Base-by-base conservation (phyloP, 2,888 invertebrate species). In the Cyaniris semiargus region DNA sequence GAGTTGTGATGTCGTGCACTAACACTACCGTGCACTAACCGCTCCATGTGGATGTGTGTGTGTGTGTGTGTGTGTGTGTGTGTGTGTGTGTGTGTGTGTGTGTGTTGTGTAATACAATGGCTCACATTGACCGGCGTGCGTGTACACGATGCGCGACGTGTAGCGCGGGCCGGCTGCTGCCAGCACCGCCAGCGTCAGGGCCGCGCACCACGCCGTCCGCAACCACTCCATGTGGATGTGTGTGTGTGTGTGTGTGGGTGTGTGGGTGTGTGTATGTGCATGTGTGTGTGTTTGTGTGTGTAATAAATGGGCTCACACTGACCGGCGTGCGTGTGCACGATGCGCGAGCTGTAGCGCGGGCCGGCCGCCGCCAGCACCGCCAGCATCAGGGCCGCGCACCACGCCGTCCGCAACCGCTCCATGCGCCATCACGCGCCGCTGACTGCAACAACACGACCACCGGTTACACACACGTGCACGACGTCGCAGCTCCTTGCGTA, bases 111-210 rank as follows among this genome's bases (percentile, higher is more conserved):
- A n/a, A n/a, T n/a, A n/a, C n/a, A n/a, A n/a, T n/a, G n/a, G n/a
- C 53, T 21, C 4, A 15, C 5, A 72, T 66, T 70, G 76, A 87
- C 97, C 97, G 83, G 96, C 95, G 86, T 96, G 96, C 66, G 97
- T 97, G 90, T 96, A 96, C 84, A 97, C 96, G 84, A 97, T 97
- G 87, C 97, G 95, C 82, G 97, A 96, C 89, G 96, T 96, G 94
- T 96, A 96, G 78, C 96, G 95, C 81, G 96, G 96, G 78, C 95
- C 95, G 81, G 95, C 94, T 83, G 89, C 86, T 83, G 84, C 85
- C 81, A 81, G 83, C 82, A 82, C 81, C 78, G 85, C 87, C 83
- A 88, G 88, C 86, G 88, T 83, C 85, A 91, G 89, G 87, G 87
- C 87, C 89, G 88, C 90, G 88, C 90, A 89, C 90, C 90, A 89